A percentile compares a stretch with the other conserved stretches of the same genome.
Conservation (phyloP, 2,888 invertebrate species). For the Cheilosia urbana region DNA sequence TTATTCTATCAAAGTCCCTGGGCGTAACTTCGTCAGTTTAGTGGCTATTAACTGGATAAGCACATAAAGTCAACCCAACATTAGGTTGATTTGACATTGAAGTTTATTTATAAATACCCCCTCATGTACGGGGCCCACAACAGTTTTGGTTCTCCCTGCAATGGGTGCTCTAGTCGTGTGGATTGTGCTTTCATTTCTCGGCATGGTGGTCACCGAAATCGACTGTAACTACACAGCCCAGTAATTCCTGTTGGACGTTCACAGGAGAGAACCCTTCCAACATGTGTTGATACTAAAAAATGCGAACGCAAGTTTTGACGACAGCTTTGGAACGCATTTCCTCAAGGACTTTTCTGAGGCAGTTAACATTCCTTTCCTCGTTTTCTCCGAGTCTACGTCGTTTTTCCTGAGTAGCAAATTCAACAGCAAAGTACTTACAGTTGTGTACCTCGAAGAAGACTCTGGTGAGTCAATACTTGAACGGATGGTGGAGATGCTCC, state of each 20-base stretch:
- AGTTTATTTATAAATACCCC: slow-evolving; percentile 15
- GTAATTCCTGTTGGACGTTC: slow-evolving; percentile 25
- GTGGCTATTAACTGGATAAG: neutral
- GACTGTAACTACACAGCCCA: slow-evolving; percentile 6
- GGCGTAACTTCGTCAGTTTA: neutral
- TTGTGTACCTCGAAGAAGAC: slow-evolving; percentile 76
- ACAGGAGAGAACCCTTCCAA: slow-evolving; percentile 13
- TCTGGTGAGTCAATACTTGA: slow-evolving; percentile 75
- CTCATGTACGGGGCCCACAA: neutral
- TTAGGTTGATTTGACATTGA: neutral
- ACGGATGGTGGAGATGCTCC: slow-evolving; percentile 76
- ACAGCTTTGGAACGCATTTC: slow-evolving; percentile 25
- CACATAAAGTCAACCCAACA: neutral
- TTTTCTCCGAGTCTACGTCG: slow-evolving; percentile 77
- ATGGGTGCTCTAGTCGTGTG: slow-evolving; percentile 8
- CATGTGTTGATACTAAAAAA: slow-evolving; percentile 30
- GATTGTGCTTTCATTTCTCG: neutral
- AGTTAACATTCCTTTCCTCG: slow-evolving; percentile 77
- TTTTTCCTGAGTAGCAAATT: slow-evolving; percentile 77
- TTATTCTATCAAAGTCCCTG: too few species aligned
- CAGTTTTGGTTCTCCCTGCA: neutral
- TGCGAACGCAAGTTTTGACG: neutral
- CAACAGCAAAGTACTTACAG: slow-evolving; percentile 74
- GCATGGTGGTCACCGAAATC: neutral
- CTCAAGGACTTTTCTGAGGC: slow-evolving; percentile 1